Percentiles rank a stretch among this genome's conserved stretches.
Evolutionary conservation across 2,888 invertebrate genomes (phyloP).

Genomic region (Himalopsyche japonica): DNA sequence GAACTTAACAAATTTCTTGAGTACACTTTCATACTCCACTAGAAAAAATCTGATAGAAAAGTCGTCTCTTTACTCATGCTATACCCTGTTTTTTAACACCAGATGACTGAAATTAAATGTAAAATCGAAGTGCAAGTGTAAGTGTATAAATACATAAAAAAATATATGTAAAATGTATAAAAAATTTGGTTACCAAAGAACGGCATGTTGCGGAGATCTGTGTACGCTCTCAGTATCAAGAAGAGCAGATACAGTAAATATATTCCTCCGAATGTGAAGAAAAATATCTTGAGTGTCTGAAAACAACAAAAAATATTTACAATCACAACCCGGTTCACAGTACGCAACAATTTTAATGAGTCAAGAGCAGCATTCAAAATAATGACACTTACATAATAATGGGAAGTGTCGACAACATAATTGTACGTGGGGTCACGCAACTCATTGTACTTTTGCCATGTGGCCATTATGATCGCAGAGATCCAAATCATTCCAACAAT

Average conservation of each 20-base stretch:
- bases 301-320: slow-evolving; percentile 47
- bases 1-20: no score
- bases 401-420: slow-evolving; percentile 80
- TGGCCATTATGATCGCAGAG: slow-evolving; percentile 80
- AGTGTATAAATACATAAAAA: no score
- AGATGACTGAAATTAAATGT: no score
- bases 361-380: neutral
- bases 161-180: neutral
- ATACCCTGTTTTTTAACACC: no score
- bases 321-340: neutral
- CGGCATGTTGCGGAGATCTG: slow-evolving; percentile 94
- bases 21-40: no score
- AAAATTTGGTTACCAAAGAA: slow-evolving; percentile 78
- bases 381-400: slow-evolving; percentile 72
- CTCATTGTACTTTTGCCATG: slow-evolving; percentile 90
- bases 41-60: no score
- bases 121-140: no score
- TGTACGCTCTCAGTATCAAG: slow-evolving; percentile 87
- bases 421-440: slow-evolving; percentile 91
- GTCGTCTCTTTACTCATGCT: no score
- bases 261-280: slow-evolving; percentile 81
- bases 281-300: slow-evolving; percentile 88
- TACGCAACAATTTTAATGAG: neutral
- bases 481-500: slow-evolving; percentile 87
- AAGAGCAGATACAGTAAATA: slow-evolving; percentile 85